Evolutionary conservation across 2,797 vertebrate genomes (phyloP), one percentile per base, ranked within the genome.

Genomic region (Garrulus glandarius): DNA sequence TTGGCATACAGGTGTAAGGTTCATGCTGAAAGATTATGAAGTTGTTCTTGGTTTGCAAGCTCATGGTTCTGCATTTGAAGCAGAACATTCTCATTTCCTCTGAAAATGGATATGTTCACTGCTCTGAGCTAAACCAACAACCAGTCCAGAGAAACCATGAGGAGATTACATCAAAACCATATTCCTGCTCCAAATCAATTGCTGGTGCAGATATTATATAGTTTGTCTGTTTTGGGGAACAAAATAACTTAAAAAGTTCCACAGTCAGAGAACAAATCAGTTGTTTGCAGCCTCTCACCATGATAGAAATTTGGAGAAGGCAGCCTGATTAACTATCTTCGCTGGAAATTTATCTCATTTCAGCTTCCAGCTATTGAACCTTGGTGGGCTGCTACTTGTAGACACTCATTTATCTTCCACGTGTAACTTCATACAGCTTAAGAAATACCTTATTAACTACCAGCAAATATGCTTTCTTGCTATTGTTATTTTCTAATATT

Each of bases 1-100:
- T 12, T 63, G 36, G 27, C 30, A 72, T 8, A 8, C 0, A 1
- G 2, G 2, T 10, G 3, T 47, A 59, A 55, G 11, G 43, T 11
- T 68, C 22, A 7, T 15, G 13, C 63, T 52, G 14, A 75, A 75
- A 70, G 46, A 50, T 36, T 37, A 72, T 8, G 20, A 52, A 3
- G 1, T 15, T 50, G 10, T 23, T 85, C 22, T 5, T 37, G n/a
- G 12, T 65, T 80, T 67, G 65, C 43, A 81, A 57, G 41, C 23
- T 83, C 37, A 39, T 17, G 15, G 32, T 22, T 80, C 34, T 49
- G 26, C 46, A 44, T 27, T 21, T 72, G 56, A 87, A 72, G 37
- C 15, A 46, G 53, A 91, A 59, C 5, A 24, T 19, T 53, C n/a
- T 37, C 1, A 3, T 49, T 75, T 83, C 46, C 49, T 74, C 80